A percentile compares a stretch with the other conserved stretches of the same genome.
phyloP scores from a whole-genome alignment of 2,888 invertebrate genomes.

The Rhagophthalmus giganteus region DNA sequence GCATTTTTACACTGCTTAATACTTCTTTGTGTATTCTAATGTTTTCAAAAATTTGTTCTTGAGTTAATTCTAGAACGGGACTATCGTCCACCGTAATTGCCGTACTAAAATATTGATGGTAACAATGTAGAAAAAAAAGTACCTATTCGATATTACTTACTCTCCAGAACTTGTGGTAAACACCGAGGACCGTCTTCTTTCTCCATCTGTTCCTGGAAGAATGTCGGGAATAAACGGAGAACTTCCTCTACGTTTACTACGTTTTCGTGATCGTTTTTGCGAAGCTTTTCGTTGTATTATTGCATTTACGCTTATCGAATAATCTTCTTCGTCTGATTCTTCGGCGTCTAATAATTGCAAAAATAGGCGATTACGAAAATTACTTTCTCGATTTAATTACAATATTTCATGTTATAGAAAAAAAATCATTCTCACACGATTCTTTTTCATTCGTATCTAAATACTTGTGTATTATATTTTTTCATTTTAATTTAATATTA shows the following conservation, averaged over 20 bases:
- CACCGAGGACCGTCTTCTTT: constrained; percentile 69
- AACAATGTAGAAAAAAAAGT: too few species aligned
- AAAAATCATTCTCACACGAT: too few species aligned
- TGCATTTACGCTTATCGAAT: constrained; percentile 82
- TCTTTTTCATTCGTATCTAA: too few species aligned
- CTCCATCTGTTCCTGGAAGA: constrained; percentile 50
- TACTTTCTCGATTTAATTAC: too few species aligned
- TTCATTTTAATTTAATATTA: too few species aligned
- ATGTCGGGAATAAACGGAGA: constrained; percentile 61
- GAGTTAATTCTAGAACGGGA: constrained; percentile 64
- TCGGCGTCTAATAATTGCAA: constrained; percentile 54
- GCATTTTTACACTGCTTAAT: constrained; percentile 80
- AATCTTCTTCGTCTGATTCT: constrained; percentile 78
- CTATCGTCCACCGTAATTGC: constrained; percentile 78
- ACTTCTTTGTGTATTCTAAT: constrained; percentile 91
- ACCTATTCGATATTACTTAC: constrained; percentile 58
- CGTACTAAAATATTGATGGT: constrained; percentile 63
- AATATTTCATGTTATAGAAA: too few species aligned
- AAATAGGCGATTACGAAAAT: too few species aligned
- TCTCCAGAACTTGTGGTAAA: constrained; percentile 87
- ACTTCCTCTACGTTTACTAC: constrained; percentile 64
- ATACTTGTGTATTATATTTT: too few species aligned
- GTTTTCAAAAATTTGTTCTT: constrained; percentile 89
- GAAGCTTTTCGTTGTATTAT: constrained; percentile 81
- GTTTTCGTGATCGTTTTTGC: constrained; percentile 69